These are phyloP conservation scores for Psittacula echo DNA, from an alignment of 2,797 vertebrate species.

Conservation along the genomic window DNA sequence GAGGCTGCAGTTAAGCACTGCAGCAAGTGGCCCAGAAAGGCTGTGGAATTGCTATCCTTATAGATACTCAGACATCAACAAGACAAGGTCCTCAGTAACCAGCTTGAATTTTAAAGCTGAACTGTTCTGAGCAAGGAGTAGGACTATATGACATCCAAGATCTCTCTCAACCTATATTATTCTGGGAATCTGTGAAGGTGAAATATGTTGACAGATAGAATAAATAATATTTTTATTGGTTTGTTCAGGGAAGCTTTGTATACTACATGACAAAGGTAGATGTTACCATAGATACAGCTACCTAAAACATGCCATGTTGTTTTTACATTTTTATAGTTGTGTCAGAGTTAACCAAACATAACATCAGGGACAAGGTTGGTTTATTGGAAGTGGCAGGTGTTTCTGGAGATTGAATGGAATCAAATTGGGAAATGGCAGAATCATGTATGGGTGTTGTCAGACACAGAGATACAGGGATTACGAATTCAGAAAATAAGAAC, in stretches of 20 bases:
- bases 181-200: background rate
- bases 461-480: too few species aligned
- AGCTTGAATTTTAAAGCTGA: background rate
- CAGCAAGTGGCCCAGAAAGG: background rate
- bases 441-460: rapidly evolving
- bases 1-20: background rate
- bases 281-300: background rate
- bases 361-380: background rate
- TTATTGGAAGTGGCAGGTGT: background rate
- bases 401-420: background rate
- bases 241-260: background rate
- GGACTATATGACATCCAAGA: background rate
- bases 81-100: background rate
- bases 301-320: background rate
- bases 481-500: background rate
- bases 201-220: background rate
- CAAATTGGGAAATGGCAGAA: background rate
- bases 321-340: background rate
- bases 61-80: background rate
- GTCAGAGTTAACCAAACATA: background rate
- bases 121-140: background rate
- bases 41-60: background rate
- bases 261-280: background rate
- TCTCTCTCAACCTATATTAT: background rate
- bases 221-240: background rate